These are phyloP conservation scores for Malacosoma neustria DNA, from an alignment of 2,888 invertebrate genomes.

Conservation along the genomic window DNA sequence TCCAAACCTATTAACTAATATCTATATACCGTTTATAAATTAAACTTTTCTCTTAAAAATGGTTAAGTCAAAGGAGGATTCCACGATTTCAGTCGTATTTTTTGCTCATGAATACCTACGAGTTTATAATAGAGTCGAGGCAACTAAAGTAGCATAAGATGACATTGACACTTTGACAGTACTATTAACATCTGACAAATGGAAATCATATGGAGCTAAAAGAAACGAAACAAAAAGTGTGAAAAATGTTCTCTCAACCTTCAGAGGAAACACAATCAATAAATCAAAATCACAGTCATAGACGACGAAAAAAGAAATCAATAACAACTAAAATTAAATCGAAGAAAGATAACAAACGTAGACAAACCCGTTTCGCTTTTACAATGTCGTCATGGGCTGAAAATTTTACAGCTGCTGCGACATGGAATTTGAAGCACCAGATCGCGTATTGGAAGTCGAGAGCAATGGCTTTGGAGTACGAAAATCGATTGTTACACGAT, in stretches of 20 bases:
- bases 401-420: constrained; percentile 44
- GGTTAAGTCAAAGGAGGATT: no score
- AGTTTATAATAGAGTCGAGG: no score
- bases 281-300: constrained; percentile 13
- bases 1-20: no score
- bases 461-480: constrained; percentile 71
- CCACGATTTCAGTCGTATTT: no score
- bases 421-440: constrained; percentile 73
- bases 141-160: no score
- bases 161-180: no score
- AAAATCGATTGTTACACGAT: constrained; percentile 71
- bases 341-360: constrained; percentile 18
- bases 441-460: constrained; percentile 77
- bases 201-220: no score
- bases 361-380: constrained; percentile 18
- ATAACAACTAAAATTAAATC: constrained; percentile 25
- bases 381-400: constrained; percentile 60
- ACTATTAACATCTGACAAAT: no score
- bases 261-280: constrained; percentile 18
- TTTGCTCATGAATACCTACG: no score
- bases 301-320: constrained; percentile 25
- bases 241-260: constrained; percentile 37
- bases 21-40: no score
- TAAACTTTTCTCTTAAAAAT: no score
- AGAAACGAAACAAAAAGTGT: no score